Conservation (phyloP, 2,113 vertebrate species). For the Xerus inauris region DNA sequence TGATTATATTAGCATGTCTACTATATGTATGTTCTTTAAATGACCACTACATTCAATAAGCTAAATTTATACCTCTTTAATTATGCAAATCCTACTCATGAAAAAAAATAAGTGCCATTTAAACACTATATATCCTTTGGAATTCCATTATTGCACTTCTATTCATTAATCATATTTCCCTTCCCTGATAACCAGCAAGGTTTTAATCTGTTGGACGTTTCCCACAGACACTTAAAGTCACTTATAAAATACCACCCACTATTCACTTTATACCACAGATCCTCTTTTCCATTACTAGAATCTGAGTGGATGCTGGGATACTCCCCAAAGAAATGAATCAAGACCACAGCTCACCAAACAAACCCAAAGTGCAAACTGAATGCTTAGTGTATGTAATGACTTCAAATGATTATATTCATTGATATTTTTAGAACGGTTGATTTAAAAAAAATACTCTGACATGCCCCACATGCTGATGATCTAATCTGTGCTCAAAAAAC, state of each 20-base stretch:
- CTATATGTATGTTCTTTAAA: neutral
- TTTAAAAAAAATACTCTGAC: slow-evolving; percentile 43
- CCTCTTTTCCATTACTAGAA: neutral
- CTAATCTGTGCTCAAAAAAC: neutral
- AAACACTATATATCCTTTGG: neutral
- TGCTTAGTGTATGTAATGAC: neutral
- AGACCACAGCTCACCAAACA: neutral
- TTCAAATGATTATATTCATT: neutral
- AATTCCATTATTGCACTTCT: neutral
- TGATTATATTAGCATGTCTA: neutral
- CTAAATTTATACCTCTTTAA: neutral
- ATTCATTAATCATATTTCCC: neutral
- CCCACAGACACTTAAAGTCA: neutral
- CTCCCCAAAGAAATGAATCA: neutral
- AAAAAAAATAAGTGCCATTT: neutral
- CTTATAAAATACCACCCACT: neutral
- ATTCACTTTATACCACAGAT: neutral
- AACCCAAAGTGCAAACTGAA: neutral
- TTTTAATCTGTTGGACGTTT: slow-evolving; percentile 12
- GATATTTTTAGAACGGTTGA: slow-evolving; percentile 50
- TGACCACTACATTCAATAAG: neutral
- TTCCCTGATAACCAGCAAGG: neutral
- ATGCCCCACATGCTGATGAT: slow-evolving; percentile 18
- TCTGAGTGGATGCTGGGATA: neutral
- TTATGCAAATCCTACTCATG: neutral